Evolutionary conservation across 2,113 vertebrate species (phyloP).

Genomic region (Crypturellus undulatus): DNA sequence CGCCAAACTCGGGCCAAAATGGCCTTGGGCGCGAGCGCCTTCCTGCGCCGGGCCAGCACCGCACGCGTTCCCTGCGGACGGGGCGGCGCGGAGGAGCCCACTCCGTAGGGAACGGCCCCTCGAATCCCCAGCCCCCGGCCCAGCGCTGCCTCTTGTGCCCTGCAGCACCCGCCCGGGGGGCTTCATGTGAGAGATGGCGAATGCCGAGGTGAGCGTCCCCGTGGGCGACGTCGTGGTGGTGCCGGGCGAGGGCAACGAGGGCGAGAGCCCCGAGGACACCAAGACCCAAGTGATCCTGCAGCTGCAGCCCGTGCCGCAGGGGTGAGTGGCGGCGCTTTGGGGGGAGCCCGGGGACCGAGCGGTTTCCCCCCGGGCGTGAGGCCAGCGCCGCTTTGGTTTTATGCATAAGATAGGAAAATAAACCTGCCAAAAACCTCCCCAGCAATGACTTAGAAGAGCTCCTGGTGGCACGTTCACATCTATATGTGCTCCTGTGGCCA

Average conservation of each 20-base stretch:
- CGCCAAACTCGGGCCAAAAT: no score
- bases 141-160: background rate
- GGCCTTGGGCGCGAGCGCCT: no score
- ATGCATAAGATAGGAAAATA: rapidly evolving
- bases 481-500: background rate
- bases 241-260: conserved; percentile 85
- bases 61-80: no score
- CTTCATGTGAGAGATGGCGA: conserved; percentile 90
- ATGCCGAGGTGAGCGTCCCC: conserved; percentile 90
- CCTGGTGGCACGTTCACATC: background rate
- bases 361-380: no score
- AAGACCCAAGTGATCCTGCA: conserved; percentile 92
- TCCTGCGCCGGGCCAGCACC: no score
- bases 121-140: no score
- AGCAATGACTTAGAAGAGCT: background rate
- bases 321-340: conserved; percentile 77
- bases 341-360: no score
- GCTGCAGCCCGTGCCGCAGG: conserved; percentile 89
- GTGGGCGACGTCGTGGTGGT: conserved; percentile 88
- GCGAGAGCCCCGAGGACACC: conserved; percentile 85
- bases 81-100: no score
- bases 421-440: background rate
- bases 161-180: background rate
- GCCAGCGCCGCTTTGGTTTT: background rate
- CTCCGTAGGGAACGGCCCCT: no score